These are phyloP conservation scores for Digitonthophagus gazella DNA, from an alignment of 2,888 invertebrate species.

Conservation along the genomic window DNA sequence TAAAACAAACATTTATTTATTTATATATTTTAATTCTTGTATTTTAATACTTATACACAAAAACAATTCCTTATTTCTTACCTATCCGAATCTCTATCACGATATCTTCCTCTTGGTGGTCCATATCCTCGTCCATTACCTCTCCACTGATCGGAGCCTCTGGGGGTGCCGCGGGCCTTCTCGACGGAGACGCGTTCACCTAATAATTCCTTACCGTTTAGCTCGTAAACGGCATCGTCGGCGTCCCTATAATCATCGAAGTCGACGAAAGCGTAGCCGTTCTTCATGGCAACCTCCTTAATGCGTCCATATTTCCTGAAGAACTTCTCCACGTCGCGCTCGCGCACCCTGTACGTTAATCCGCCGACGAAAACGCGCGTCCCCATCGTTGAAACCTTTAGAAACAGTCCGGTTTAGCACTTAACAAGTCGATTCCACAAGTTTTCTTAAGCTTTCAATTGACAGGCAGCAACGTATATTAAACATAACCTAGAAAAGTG, in stretches of 20 bases:
- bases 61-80: too few species aligned
- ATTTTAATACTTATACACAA: too few species aligned
- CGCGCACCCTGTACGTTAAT: constrained; percentile 80
- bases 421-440: neutral
- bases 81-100: constrained; percentile 42
- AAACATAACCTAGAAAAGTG: constrained; percentile 13
- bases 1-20: constrained; percentile 44
- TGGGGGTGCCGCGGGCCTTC: constrained; percentile 72
- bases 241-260: constrained; percentile 97
- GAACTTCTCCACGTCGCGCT: constrained; percentile 92
- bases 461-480: constrained; percentile 13
- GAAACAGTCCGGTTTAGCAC: neutral
- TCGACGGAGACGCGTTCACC: constrained; percentile 92
- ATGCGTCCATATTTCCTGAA: constrained; percentile 94
- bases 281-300: constrained; percentile 91
- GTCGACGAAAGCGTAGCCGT: constrained; percentile 97
- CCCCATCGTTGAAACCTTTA: constrained; percentile 55
- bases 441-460: neutral
- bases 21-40: too few species aligned
- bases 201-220: constrained; percentile 93
- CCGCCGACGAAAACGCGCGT: constrained; percentile 85
- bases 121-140: constrained; percentile 58
- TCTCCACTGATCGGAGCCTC: constrained; percentile 72
- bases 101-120: constrained; percentile 49
- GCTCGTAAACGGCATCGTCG: constrained; percentile 96